Evolutionary conservation across 1,140 invertebrate species (phyloP).

Genomic region (Polyergus mexicanus): DNA sequence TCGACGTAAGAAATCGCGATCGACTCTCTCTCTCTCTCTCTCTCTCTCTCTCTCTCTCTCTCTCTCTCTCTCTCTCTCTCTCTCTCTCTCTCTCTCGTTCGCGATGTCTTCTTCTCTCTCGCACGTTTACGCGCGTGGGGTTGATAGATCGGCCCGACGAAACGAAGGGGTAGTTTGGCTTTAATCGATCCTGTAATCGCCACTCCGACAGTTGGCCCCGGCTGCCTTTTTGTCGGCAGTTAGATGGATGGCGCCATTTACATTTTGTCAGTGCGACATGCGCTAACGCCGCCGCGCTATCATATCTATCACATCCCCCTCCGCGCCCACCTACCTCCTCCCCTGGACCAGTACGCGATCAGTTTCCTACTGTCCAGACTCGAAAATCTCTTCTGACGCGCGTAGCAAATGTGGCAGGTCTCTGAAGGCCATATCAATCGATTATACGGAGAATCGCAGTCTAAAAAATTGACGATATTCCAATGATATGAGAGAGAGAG

Average conservation of each 20-base stretch:
- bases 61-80: slow-evolving; percentile 28
- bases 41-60: slow-evolving; percentile 57
- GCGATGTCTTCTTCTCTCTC: slow-evolving; percentile 74
- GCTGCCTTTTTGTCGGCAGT: slow-evolving; percentile 85
- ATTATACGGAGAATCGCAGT: background rate
- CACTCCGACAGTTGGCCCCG: slow-evolving; percentile 85
- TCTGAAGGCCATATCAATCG: background rate
- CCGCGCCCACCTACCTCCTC: slow-evolving; percentile 47
- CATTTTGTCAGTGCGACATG: slow-evolving; percentile 87
- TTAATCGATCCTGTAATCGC: slow-evolving; percentile 87
- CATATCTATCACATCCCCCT: slow-evolving; percentile 83
- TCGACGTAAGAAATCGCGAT: slow-evolving; percentile 63
- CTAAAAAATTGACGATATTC: background rate
- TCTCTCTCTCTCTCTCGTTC: slow-evolving; percentile 31
- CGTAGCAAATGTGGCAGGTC: background rate
- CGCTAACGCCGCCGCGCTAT: slow-evolving; percentile 81
- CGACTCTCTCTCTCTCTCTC: slow-evolving; percentile 33
- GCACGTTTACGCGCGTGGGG: slow-evolving; percentile 71
- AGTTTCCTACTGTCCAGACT: slow-evolving; percentile 49
- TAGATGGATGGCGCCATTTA: slow-evolving; percentile 87
- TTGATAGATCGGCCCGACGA: slow-evolving; percentile 86
- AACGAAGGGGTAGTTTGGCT: slow-evolving; percentile 86
- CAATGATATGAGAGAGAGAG: background rate
- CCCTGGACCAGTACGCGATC: slow-evolving; percentile 61
- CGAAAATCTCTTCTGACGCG: slow-evolving; percentile 20